These are phyloP conservation scores for Cynaeus angustus DNA, from an alignment of 2,888 invertebrate genomes.

Conservation along the genomic window DNA sequence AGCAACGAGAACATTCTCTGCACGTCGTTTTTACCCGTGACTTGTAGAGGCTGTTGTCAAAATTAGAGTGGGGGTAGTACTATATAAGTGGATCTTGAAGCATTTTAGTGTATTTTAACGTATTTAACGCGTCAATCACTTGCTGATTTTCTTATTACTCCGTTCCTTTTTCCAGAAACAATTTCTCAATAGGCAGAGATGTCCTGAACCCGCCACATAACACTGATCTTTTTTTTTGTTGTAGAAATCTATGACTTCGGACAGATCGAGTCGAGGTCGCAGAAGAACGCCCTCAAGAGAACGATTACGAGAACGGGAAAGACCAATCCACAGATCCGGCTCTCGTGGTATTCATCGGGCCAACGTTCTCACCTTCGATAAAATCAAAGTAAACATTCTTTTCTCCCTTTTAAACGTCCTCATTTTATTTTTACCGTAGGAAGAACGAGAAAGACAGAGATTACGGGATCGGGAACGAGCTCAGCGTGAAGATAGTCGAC, in stretches of 20 bases:
- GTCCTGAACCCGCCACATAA: too few relatives aligned
- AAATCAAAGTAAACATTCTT: conserved; percentile 78
- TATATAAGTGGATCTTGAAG: neutral
- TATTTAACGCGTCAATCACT: neutral
- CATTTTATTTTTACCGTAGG: conserved; percentile 69
- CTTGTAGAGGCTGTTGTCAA: neutral
- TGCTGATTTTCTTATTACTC: neutral
- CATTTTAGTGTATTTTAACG: neutral
- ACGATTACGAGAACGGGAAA: conserved; percentile 19
- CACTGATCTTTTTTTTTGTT: conserved; percentile 57
- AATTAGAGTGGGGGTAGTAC: neutral
- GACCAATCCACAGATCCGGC: conserved; percentile 23
- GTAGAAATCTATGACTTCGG: conserved; percentile 48
- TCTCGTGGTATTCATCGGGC: conserved; percentile 55
- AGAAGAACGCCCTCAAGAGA: conserved; percentile 48
- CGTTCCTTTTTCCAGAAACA: conserved; percentile 8
- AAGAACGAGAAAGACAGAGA: conserved; percentile 83
- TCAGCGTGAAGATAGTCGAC: conserved; percentile 86
- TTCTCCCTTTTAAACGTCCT: too few relatives aligned
- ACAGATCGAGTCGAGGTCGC: conserved; percentile 38
- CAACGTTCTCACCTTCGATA: conserved; percentile 85
- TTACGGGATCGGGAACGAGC: conserved; percentile 85
- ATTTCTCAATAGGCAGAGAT: neutral
- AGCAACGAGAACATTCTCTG: too few relatives aligned
- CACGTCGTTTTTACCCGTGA: too few relatives aligned